Evolutionary conservation across 2,888 invertebrate genomes (phyloP).

Genomic region (Pelosia muscerda): DNA sequence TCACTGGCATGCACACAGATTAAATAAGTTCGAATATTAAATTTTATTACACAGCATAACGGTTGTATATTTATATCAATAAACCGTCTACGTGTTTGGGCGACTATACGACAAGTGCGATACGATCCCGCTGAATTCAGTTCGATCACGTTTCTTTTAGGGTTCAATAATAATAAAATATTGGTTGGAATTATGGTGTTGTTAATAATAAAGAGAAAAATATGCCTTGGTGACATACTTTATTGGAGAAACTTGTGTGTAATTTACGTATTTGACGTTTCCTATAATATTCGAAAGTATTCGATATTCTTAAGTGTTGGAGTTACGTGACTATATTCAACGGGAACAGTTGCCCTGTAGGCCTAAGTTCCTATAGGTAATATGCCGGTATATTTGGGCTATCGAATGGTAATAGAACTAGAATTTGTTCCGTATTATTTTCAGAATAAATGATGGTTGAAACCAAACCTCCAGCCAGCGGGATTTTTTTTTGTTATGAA

Average conservation of each 20-base stretch:
- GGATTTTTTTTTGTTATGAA: too few relatives aligned
- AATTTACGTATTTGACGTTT: not conserved
- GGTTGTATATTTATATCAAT: constrained; percentile 40
- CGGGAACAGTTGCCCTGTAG: too few relatives aligned
- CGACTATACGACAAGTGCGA: constrained; percentile 13
- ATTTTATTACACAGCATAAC: constrained; percentile 37
- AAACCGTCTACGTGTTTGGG: constrained; percentile 32
- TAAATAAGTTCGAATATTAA: constrained; percentile 39
- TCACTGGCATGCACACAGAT: constrained; percentile 19
- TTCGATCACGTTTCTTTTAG: constrained; percentile 13
- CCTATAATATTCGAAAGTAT: not conserved
- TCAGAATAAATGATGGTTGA: too few relatives aligned
- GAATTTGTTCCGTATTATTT: too few relatives aligned
- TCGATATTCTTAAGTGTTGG: not conserved
- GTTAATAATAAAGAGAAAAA: constrained; percentile 4
- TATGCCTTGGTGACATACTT: not conserved
- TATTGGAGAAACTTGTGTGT: not conserved
- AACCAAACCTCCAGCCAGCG: too few relatives aligned
- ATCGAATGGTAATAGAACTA: too few relatives aligned
- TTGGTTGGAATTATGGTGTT: not conserved
- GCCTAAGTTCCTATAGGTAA: too few relatives aligned
- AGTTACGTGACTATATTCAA: too few relatives aligned
- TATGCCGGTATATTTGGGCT: too few relatives aligned
- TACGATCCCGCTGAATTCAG: constrained; percentile 1
- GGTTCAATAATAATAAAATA: not conserved